Conservation (phyloP, 2,113 vertebrate species). For the Oplegnathus fasciatus region DNA sequence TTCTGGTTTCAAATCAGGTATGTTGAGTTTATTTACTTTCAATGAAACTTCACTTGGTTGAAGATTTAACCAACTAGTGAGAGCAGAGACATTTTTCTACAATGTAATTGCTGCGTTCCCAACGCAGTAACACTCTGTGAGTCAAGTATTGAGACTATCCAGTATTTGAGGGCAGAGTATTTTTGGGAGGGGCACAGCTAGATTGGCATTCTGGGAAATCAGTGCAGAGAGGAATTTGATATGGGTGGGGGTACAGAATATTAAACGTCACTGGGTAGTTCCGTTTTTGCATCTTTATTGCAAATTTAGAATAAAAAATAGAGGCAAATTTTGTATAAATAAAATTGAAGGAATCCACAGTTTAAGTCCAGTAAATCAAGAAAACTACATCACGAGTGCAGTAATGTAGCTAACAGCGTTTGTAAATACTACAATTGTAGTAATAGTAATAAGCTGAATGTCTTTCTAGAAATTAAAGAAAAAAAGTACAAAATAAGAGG, state of each 20-base stretch:
- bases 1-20: slow-evolving; percentile 64
- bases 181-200: slow-evolving; percentile 60
- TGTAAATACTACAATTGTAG: neutral
- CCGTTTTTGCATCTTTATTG: neutral
- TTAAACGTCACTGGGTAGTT: neutral
- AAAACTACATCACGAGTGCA: neutral
- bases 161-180: slow-evolving; percentile 19
- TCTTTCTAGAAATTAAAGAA: neutral
- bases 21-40: slow-evolving; percentile 13
- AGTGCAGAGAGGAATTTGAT: slow-evolving; percentile 24
- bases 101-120: neutral
- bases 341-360: neutral
- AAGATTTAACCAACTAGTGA: slow-evolving; percentile 15
- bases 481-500: neutral
- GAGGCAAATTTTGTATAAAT: neutral
- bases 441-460: neutral
- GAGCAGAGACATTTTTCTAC: neutral
- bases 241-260: neutral
- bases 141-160: slow-evolving; percentile 7
- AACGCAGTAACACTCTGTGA: neutral
- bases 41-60: neutral
- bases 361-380: neutral
- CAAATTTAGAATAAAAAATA: neutral
- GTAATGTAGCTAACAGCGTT: neutral
- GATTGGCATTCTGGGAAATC: slow-evolving; percentile 60